Evolutionary conservation across 2,797 vertebrate species (phyloP).

Genomic region (Alfaro cultratus): DNA sequence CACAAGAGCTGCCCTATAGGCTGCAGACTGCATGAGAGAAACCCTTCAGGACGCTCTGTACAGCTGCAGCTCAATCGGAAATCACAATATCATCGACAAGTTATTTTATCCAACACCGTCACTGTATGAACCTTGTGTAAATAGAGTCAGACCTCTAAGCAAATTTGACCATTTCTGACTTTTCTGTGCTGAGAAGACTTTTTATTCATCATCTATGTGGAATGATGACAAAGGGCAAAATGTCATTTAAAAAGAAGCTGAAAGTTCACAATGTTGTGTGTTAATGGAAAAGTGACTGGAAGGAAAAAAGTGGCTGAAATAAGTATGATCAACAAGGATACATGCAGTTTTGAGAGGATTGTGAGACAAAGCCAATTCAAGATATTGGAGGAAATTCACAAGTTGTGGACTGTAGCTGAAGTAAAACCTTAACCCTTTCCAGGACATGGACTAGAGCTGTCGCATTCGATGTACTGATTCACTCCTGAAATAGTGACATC

Average conservation of each 20-base stretch:
- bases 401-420: background rate
- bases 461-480: background rate
- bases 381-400: background rate
- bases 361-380: background rate
- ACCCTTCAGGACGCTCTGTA: slow-evolving; percentile 16
- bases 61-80: slow-evolving; percentile 6
- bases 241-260: background rate
- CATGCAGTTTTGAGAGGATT: background rate
- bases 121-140: background rate
- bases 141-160: background rate
- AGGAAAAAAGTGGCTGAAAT: background rate
- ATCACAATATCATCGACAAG: background rate
- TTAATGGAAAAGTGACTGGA: background rate
- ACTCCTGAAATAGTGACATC: background rate
- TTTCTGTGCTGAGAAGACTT: background rate
- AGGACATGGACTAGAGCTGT: background rate
- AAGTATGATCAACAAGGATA: background rate
- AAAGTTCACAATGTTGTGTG: background rate
- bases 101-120: background rate
- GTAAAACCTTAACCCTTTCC: too few species aligned
- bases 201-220: background rate
- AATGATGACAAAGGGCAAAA: background rate
- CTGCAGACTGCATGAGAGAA: slow-evolving; percentile 40
- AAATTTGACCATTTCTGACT: background rate
- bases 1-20: slow-evolving; percentile 59